Evolutionary conservation across 2,888 invertebrate species (phyloP).

Genomic region (Cryptocephalus moraei): DNA sequence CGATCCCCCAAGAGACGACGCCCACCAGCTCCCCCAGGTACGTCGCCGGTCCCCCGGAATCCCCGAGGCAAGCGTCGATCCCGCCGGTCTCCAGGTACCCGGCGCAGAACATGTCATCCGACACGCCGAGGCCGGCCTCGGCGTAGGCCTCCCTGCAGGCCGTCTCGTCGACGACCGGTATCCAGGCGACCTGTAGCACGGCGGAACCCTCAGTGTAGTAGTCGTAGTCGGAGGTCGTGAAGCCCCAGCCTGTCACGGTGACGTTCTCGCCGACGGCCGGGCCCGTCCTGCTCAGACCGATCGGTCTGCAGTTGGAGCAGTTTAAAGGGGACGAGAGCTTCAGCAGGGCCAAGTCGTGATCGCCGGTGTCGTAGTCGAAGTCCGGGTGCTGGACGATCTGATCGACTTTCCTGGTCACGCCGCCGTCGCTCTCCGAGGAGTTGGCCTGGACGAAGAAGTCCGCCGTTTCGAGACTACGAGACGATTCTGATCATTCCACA

Average conservation of each 20-base stretch:
- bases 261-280: neutral
- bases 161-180: neutral
- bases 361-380: conserved; percentile 40
- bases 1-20: conserved; percentile 25
- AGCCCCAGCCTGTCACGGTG: conserved; percentile 20
- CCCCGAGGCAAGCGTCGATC: conserved; percentile 32
- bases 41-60: conserved; percentile 26
- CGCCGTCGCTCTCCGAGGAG: neutral
- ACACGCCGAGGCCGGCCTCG: conserved; percentile 11
- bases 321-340: conserved; percentile 29
- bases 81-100: conserved; percentile 44
- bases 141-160: neutral
- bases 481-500: neutral
- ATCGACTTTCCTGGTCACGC: conserved; percentile 29
- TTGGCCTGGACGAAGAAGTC: neutral
- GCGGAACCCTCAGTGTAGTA: neutral
- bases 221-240: too few species aligned
- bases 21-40: conserved; percentile 18
- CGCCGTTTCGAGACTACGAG: neutral
- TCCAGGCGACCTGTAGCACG: neutral
- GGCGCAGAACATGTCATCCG: conserved; percentile 50
- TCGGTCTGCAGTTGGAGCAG: neutral
- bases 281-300: neutral
- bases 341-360: conserved; percentile 43
- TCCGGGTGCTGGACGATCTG: conserved; percentile 39